Base-by-base conservation (phyloP, 1,140 invertebrate species). In the Drosophila orena region DNA sequence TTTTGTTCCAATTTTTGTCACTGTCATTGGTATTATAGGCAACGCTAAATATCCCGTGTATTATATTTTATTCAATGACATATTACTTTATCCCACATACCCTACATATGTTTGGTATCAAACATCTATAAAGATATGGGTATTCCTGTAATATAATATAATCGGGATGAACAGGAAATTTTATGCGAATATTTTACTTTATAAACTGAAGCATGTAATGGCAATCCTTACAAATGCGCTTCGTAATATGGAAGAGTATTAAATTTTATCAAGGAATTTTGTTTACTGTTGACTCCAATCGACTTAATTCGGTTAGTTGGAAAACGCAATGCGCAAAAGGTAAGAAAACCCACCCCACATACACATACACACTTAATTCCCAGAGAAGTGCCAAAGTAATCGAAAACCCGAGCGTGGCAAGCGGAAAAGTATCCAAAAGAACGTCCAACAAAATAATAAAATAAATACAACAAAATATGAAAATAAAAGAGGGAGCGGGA, bases 311-410 rank as follows among this genome's bases (percentile, higher is more conserved):
- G 46, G 37, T 52, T 75, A 14, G 30, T 20, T 7, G 20, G 68
- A 65, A 79, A 85, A 80, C 60, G 79, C 79, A 86, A 89, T 89
- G 83, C 83, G 83, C 83, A 88, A 89, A 81, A 84, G 58, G 65
- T 70, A 55, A 53, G 52, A 56, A 77, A 81, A 71, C 46, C 43
- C 42, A 73, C 60, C 68, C 62, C 42, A 46, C 17, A 47, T 14
- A n/a, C 11, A 8, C 47, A 24, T 14, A 27, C 11, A 8, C 47
- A 24, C 27, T 35, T 10, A 15, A 52, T 34, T 40, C 47, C 3
- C 43, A 55, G 1, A 52, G 42, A 59, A 55, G 55, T 65, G 79
- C 55, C 68, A 20, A 53, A 59, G 59, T 71, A 52, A 59, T 40
- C 44, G 60, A 75, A 75, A 79, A 54, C 64, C 75, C 79, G 72